These are phyloP conservation scores for Toxostoma redivivum DNA, from an alignment of 2,113 vertebrate species.

Conservation along the genomic window DNA sequence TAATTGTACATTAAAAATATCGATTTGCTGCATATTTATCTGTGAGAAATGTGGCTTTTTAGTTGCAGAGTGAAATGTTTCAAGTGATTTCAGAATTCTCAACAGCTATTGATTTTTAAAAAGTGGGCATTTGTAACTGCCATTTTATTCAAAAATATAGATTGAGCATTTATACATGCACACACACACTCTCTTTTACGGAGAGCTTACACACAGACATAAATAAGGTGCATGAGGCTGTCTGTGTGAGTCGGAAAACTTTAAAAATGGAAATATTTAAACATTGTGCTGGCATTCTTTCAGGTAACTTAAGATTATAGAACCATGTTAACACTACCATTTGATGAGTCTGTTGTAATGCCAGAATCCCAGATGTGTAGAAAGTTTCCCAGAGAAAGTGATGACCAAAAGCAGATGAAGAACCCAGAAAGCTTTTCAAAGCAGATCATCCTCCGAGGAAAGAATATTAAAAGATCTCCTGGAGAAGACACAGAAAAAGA, in stretches of 20 bases:
- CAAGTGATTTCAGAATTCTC: constrained; percentile 9
- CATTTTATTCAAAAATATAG: background rate
- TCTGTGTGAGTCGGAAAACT: constrained; percentile 56
- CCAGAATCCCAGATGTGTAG: constrained; percentile 91
- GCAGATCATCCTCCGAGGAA: constrained; percentile 76
- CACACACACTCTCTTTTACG: background rate
- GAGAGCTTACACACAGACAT: background rate
- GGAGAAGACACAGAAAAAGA: constrained; percentile 90
- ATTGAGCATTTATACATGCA: background rate
- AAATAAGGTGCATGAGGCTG: constrained; percentile 18
- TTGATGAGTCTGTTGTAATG: constrained; percentile 93
- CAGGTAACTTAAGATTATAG: constrained; percentile 80
- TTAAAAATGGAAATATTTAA: constrained; percentile 69
- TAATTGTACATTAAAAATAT: constrained; percentile 3
- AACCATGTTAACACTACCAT: constrained; percentile 97
- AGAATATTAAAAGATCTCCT: constrained; percentile 79
- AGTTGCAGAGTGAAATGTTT: constrained; percentile 1
- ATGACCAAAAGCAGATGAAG: constrained; percentile 84
- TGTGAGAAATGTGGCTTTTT: background rate
- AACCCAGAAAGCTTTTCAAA: constrained; percentile 80
- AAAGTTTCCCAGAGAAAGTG: constrained; percentile 87
- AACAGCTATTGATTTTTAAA: background rate
- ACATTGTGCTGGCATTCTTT: constrained; percentile 77
- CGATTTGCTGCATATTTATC: constrained; percentile 3
- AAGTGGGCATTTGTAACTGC: background rate